Conservation (phyloP, 2,888 invertebrate genomes). For the Mellilla xanthometata region DNA sequence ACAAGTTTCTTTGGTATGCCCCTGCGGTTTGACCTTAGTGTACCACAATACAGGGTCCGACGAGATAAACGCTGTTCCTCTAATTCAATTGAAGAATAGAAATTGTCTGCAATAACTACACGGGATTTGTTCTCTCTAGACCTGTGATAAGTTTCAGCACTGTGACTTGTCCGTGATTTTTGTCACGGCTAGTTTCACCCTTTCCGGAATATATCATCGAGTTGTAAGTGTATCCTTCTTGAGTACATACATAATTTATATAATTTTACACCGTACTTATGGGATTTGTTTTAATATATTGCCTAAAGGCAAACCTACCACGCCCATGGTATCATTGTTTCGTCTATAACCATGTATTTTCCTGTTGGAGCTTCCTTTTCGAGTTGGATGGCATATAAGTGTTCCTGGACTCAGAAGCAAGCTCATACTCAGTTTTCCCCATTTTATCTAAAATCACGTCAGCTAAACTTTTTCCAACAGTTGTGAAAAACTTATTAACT, state of each 20-base stretch:
- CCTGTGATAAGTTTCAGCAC: constrained; percentile 22
- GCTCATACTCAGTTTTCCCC: too few relatives aligned
- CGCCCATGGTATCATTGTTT: constrained; percentile 45
- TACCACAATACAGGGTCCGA: constrained; percentile 26
- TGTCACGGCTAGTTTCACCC: constrained; percentile 16
- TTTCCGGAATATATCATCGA: constrained; percentile 25
- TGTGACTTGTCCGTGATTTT: constrained; percentile 18
- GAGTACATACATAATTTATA: constrained; percentile 34
- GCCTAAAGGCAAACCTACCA: constrained; percentile 31
- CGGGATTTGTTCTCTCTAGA: constrained; percentile 21
- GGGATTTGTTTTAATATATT: too few relatives aligned
- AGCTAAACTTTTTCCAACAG: too few relatives aligned
- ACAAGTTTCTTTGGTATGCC: constrained; percentile 20
- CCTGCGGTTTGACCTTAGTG: constrained; percentile 19
- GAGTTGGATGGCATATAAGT: too few relatives aligned
- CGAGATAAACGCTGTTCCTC: constrained; percentile 22
- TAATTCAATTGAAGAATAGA: constrained; percentile 22
- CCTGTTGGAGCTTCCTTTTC: too few relatives aligned
- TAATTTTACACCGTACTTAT: constrained; percentile 44
- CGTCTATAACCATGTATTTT: constrained; percentile 41
- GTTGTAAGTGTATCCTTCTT: constrained; percentile 23
- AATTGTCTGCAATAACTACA: constrained; percentile 26
- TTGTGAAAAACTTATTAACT: too few relatives aligned
- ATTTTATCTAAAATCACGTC: too few relatives aligned
- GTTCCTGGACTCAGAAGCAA: too few relatives aligned